phyloP scores from a whole-genome alignment of 2,888 invertebrate genomes.

The Ormyrus thymus region DNA sequence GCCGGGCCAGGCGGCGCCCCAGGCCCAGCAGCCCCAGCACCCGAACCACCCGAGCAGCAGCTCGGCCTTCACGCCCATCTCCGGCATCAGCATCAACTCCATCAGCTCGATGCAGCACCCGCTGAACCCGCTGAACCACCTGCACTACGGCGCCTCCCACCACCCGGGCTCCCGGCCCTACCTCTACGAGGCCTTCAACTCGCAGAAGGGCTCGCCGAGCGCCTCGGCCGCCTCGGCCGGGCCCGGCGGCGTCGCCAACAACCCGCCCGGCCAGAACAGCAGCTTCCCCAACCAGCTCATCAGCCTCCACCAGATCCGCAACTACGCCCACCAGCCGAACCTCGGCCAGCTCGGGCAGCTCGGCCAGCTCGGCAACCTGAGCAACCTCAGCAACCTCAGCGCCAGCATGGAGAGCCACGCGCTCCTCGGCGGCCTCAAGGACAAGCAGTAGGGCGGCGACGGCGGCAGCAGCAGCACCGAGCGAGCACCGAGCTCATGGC shows the following conservation, averaged over 20 bases:
- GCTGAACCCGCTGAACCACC: conserved; percentile 74
- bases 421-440: conserved; percentile 72
- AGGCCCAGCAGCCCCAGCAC: conserved; percentile 71
- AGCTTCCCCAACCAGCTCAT: conserved; percentile 94
- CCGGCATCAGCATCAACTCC: conserved; percentile 90
- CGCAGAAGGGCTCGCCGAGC: conserved; percentile 79
- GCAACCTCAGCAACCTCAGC: conserved; percentile 71
- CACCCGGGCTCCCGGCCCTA: conserved; percentile 82
- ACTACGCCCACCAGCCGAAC: conserved; percentile 94
- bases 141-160: conserved; percentile 77
- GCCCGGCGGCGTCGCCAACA: conserved; percentile 64
- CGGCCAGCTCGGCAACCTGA: conserved; percentile 70
- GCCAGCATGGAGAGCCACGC: conserved; percentile 73
- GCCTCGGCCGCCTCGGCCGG: conserved; percentile 68
- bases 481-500: conserved; percentile 13
- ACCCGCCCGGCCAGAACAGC: conserved; percentile 68
- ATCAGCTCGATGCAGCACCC: conserved; percentile 84
- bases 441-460: conserved; percentile 55
- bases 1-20: conserved; percentile 69
- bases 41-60: conserved; percentile 79
- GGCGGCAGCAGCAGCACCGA: background rate
- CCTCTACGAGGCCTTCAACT: conserved; percentile 94
- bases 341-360: conserved; percentile 71
- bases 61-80: conserved; percentile 96
- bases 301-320: conserved; percentile 96